Evolutionary conservation across 1,140 invertebrate species (phyloP), one percentile per base, ranked within the genome.

Genomic region (Globodera ellingtonae): DNA sequence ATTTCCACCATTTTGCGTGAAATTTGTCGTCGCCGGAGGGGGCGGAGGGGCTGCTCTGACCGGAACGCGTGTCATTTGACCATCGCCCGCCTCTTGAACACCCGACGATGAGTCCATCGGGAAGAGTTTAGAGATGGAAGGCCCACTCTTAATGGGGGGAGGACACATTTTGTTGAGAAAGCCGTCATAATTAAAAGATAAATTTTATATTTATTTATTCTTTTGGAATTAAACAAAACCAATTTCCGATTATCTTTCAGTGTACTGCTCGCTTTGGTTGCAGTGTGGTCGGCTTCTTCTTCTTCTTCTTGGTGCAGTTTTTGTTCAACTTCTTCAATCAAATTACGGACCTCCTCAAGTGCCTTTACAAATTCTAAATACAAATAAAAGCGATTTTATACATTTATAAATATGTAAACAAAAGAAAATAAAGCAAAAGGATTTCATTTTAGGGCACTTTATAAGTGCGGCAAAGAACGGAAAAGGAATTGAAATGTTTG

Each of bases 311-410:
- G 46, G 67, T 70, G 35, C 67, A 70, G 35, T 70, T 70, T 70
- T 35, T 70, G 67, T 47, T 18, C 67, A 70, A 47, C 67, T 47
- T 70, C 67, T 6, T 70, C 67, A 70, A 70, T 70, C 67, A 70
- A 70, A 70, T 70, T n/a, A 15, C 67, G 67, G 8, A 70, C 67
- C 35, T 70, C 67, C 6, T 70, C 67, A 4, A 70, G 67, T 66
- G 72, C 52, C 48, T 21, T 74, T 46, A 74, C n/a, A n/a, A 74
- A 74, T 47, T 74, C 62, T 74, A 66, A 74, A 74, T 74, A 13
- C 21, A 15, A 24, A 15, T 13, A 72, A 72, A 72, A 56, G 13
- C 3, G 21, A 72, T 72, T 72, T 72, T 65, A 65, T 65, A 21
- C 59, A 65, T 15, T 65, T 65, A 65, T 65, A 3, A 65, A 65